Percentiles rank a stretch among this genome's conserved stretches.
Conservation (phyloP, 2,797 vertebrate species). For the Sebastiscus tertius region DNA sequence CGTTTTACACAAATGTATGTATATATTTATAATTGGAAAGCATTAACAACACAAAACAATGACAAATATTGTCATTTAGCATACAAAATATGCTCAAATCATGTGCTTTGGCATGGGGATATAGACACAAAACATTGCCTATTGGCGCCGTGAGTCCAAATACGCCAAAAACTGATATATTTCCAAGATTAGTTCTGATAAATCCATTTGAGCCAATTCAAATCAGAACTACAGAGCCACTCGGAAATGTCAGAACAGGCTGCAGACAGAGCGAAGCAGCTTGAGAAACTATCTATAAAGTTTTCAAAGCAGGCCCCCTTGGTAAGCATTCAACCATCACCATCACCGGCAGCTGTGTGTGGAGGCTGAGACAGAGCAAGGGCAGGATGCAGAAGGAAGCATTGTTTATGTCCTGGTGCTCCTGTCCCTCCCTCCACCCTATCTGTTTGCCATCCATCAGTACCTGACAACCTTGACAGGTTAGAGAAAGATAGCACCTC, state of each 20-base stretch:
- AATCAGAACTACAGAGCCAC: neutral
- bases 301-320: neutral
- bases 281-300: neutral
- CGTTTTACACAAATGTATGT: no score
- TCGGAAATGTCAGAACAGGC: neutral
- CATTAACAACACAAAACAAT: no score
- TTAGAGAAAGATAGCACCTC: constrained; percentile 63
- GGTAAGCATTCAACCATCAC: neutral
- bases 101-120: neutral
- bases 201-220: neutral
- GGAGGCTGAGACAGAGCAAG: constrained; percentile 34
- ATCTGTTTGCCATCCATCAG: constrained; percentile 72
- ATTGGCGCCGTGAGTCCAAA: neutral
- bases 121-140: neutral
- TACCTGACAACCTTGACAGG: constrained; percentile 67
- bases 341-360: neutral
- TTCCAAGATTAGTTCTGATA: neutral
- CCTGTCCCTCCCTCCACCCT: constrained; percentile 31
- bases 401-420: constrained; percentile 56
- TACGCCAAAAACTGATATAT: neutral
- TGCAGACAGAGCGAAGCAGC: neutral
- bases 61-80: no score
- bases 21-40: no score
- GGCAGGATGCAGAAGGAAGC: constrained; percentile 16
- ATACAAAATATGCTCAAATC: no score